A percentile compares a stretch with the other conserved stretches of the same genome.
These are phyloP conservation scores for Sinopyrophorus schimmeli DNA, from an alignment of 2,888 invertebrate species.

Conservation along the genomic window DNA sequence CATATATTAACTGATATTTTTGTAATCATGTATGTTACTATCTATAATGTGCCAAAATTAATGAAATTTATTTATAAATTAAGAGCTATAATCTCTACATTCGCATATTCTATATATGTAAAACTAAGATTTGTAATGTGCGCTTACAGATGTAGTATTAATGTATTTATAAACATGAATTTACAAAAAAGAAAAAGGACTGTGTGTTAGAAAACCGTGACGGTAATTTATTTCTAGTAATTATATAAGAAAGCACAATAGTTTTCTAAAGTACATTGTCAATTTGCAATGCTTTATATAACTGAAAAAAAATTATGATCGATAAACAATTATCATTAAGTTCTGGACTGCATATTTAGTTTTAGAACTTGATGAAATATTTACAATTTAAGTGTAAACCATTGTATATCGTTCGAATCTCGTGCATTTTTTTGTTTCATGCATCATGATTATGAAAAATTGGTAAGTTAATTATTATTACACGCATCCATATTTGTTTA, in stretches of 20 bases:
- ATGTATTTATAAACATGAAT: constrained; percentile 24
- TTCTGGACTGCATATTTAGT: too few relatives aligned
- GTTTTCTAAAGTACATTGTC: not conserved
- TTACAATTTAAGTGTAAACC: too few relatives aligned
- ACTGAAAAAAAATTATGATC: not conserved
- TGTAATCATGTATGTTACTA: constrained; percentile 49
- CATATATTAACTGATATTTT: constrained; percentile 51
- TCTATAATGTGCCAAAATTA: constrained; percentile 49
- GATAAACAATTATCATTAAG: too few relatives aligned
- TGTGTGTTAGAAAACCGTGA: too few relatives aligned
- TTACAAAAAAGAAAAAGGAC: too few relatives aligned
- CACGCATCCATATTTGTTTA: constrained; percentile 29
- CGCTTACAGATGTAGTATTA: constrained; percentile 39
- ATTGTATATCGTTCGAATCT: constrained; percentile 33
- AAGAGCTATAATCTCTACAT: too few relatives aligned
- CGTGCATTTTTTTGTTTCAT: constrained; percentile 45
- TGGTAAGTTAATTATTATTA: constrained; percentile 41
- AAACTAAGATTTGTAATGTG: constrained; percentile 37
- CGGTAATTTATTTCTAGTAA: too few relatives aligned
- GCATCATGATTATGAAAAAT: constrained; percentile 45
- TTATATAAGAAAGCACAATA: not conserved
- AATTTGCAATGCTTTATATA: not conserved
- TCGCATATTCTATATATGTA: constrained; percentile 38
- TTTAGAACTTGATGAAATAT: too few relatives aligned
- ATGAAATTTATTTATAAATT: too few relatives aligned